Conservation (phyloP, 2,113 vertebrate species). For the Apistogramma diplotaenia region DNA sequence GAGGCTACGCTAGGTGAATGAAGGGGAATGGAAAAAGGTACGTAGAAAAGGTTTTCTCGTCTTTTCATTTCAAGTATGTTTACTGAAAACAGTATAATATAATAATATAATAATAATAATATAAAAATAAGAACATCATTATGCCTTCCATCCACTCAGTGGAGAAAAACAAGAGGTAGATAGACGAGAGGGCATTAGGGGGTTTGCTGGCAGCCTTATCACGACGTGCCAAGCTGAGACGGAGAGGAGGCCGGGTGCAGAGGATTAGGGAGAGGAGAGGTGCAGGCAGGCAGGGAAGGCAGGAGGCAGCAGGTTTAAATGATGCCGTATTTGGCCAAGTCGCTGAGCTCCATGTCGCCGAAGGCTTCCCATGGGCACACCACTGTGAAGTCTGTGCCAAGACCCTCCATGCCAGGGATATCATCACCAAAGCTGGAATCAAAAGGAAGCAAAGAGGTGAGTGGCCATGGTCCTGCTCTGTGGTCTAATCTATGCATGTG, state of each 20-base stretch:
- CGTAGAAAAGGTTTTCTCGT: conserved; percentile 47
- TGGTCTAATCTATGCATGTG: neutral
- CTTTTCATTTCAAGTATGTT: conserved; percentile 58
- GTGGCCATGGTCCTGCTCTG: neutral
- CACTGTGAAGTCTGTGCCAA: conserved; percentile 94
- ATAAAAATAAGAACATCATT: conserved; percentile 47
- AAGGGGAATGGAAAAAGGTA: neutral
- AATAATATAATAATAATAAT: conserved; percentile 56
- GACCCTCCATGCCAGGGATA: conserved; percentile 96
- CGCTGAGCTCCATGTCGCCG: conserved; percentile 96
- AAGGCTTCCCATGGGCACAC: conserved; percentile 99
- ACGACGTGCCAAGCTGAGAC: conserved; percentile 25
- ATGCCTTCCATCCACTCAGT: conserved; percentile 41
- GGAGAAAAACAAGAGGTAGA: conserved; percentile 54
- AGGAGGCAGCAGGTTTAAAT: conserved; percentile 79
- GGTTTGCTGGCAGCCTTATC: conserved; percentile 52
- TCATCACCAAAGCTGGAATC: conserved; percentile 90
- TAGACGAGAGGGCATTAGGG: conserved; percentile 66
- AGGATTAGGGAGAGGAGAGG: conserved; percentile 19
- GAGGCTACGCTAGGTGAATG: neutral
- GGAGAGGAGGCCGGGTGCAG: conserved; percentile 13
- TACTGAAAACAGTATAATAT: conserved; percentile 70
- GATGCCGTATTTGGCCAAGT: conserved; percentile 96
- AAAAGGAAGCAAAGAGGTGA: neutral
- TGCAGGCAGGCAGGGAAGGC: conserved; percentile 31